These are phyloP conservation scores for Malacoraja senta DNA, from an alignment of 2,797 vertebrate genomes.

Conservation along the genomic window DNA sequence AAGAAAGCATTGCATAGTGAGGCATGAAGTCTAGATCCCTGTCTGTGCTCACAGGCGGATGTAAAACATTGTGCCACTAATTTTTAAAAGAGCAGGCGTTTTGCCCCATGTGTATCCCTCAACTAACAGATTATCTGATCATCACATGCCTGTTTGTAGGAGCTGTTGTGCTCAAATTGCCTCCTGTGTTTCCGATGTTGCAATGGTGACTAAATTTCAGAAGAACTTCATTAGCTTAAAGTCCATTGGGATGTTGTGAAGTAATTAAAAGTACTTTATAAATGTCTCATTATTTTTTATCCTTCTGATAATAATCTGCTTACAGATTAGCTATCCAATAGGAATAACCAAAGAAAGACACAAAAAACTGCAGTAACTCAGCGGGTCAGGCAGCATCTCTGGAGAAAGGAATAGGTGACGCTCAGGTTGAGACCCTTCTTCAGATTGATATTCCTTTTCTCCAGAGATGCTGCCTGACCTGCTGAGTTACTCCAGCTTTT, in stretches of 20 bases:
- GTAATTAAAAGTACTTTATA: neutral
- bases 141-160: neutral
- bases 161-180: neutral
- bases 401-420: too few relatives aligned
- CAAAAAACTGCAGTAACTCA: too few relatives aligned
- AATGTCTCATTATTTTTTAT: neutral
- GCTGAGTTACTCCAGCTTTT: too few relatives aligned
- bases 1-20: too few relatives aligned
- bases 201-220: neutral
- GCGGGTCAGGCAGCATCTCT: too few relatives aligned
- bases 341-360: neutral
- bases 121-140: constrained; percentile 3
- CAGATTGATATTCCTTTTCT: too few relatives aligned
- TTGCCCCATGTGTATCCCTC: neutral
- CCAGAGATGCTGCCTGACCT: too few relatives aligned
- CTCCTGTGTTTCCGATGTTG: neutral
- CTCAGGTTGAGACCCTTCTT: too few relatives aligned
- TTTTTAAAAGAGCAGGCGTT: neutral
- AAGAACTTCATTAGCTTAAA: neutral
- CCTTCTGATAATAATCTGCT: neutral
- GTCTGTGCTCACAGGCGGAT: neutral
- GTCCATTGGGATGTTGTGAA: neutral
- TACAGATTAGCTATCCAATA: neutral
- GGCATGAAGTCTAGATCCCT: too few relatives aligned
- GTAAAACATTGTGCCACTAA: neutral